Evolutionary conservation across 1,140 invertebrate genomes (phyloP), one percentile per base, ranked within the genome.

Genomic region (Caerostris extrusa): DNA sequence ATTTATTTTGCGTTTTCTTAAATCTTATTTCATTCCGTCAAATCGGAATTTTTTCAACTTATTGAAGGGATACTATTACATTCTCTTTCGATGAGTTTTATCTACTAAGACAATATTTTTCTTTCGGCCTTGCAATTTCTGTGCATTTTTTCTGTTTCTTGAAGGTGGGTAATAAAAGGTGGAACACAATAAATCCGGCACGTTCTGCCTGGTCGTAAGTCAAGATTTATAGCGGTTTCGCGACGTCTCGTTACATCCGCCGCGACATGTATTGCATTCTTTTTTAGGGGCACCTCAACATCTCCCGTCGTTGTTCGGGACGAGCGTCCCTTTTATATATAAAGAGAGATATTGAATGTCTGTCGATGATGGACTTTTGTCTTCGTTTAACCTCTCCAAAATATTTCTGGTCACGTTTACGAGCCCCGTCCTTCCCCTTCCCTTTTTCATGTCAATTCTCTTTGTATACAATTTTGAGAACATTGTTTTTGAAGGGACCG

Each of bases 171-270:
- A 88, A 14, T 88, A 67, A 91, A 60, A 34, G 64, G 61, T 82
- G 10, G 90, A 61, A 53, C 19, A 56, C 57, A 82, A 91, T 91
- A 91, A 91, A 91, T 91, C 90, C 71, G 56, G n/a, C 69, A 82
- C 90, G 90, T 91, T 91, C 77, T 17, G 53, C 77, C n/a, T n/a
- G 90, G 64, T 82, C 56, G 90, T 91, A 91, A 91, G 90, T 91
- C 90, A 82, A 60, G 71, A 91, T 91, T 91, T 82, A 91, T 91
- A 61, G 90, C 71, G 57, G 81, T 82, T 91, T 81, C 60, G 57
- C 82, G 69, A 64, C 61, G 64, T 60, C 64, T 7, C n/a, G 90
- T 57, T 55, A n/a, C 71, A 77, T 90, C 64, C 17, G 67, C 17
- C 57, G 90, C 19, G 90, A 60, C 69, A 81, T 69, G 69, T 82